Base-by-base conservation (phyloP, 2,113 vertebrate genomes). In the Chrysemys picta region DNA sequence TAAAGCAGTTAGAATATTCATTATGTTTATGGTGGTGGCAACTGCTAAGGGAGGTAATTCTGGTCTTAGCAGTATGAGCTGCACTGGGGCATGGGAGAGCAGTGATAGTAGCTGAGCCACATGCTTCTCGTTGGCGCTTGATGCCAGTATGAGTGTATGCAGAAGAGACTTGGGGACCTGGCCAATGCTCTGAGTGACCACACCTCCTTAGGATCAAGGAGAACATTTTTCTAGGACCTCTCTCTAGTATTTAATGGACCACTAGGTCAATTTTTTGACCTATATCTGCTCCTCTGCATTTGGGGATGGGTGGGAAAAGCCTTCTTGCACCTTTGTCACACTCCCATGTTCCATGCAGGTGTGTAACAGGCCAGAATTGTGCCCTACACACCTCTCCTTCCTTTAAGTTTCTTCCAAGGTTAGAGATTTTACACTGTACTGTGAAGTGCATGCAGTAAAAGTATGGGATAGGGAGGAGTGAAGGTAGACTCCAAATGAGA, bases 291-390 rank as follows among this genome's bases (percentile, higher is more conserved):
- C 25, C 21, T 10, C 84, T 6, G 16, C 75, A 38, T 90, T 91
- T 0, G 1, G 4, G 5, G 83, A 0, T 35, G 22, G 85, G 5
- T 8, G 49, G 89, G 4, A 0, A 10, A 85, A 82, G 10, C 38
- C 69, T 93, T 17, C 38, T 85, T 0, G 0, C 65, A 38, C 35
- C 10, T 90, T 89, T 52, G 31, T 96, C 5, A 85, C 8, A 80
- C 0, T 13, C 10, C 54, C 54, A 13, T 49, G 7, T 4, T 82
- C 19, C 14, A 53, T 72, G 75, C 22, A 80, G 12, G 7, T 31
- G 8, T 65, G 6, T 80, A 91, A 29, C 83, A 94, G 88, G 93
- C 85, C 31, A 93, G 56, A 90, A 80, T 5, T n/a, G 1, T n/a
- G 12, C 53, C 10, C 3, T 91, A 59, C 65, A 88, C 52, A 57